A percentile compares a stretch with the other conserved stretches of the same genome.
phyloP scores from a whole-genome alignment of 2,797 vertebrate genomes.

The Emys orbicularis region DNA sequence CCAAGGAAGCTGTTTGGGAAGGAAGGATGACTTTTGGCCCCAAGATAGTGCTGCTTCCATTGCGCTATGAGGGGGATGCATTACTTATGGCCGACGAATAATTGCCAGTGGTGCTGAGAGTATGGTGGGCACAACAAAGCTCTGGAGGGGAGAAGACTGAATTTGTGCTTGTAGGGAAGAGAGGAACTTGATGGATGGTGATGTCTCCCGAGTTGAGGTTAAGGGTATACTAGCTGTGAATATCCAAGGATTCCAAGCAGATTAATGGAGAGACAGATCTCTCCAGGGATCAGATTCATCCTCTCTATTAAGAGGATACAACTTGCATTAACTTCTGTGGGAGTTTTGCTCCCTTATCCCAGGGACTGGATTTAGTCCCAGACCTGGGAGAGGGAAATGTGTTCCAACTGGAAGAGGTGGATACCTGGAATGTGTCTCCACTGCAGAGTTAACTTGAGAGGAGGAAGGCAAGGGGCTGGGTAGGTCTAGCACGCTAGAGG shows the following conservation, averaged over 20 bases:
- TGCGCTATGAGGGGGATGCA: background rate
- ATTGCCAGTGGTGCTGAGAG: background rate
- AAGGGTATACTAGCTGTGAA: rapidly evolving
- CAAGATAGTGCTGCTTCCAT: background rate
- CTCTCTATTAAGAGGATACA: background rate
- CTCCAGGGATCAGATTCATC: background rate
- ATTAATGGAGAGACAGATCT: background rate
- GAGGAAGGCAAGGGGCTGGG: rapidly evolving
- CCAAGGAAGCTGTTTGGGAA: background rate
- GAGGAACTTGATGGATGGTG: background rate
- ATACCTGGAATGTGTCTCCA: background rate
- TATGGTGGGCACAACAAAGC: background rate
- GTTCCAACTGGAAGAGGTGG: background rate
- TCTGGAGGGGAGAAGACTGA: background rate
- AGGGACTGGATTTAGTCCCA: no score
- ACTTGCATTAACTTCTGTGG: no score
- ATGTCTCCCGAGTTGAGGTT: rapidly evolving
- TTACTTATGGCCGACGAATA: background rate
- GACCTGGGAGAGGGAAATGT: background rate
- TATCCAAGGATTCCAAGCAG: background rate
- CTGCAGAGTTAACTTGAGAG: background rate
- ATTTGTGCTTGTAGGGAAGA: background rate
- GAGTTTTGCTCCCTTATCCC: no score
- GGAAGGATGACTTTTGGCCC: background rate
- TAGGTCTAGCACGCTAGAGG: background rate